These are phyloP conservation scores for Dolichomitus sp. DNA, from an alignment of 2,888 invertebrate species.

Conservation along the genomic window DNA sequence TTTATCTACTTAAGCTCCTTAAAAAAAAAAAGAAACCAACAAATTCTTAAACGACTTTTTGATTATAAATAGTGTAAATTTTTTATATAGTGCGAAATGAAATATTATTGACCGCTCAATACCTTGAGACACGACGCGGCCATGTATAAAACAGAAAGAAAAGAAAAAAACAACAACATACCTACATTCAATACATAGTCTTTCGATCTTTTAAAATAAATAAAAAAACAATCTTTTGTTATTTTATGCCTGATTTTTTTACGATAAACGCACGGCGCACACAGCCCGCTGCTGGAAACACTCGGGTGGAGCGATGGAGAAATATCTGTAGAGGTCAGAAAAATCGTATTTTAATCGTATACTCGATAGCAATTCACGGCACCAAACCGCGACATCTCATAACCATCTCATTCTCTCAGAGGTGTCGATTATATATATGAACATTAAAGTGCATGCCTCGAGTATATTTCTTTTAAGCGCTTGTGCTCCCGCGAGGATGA, in stretches of 20 bases:
- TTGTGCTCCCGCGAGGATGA: slow-evolving; percentile 48
- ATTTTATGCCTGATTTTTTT: slow-evolving; percentile 63
- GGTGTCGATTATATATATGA: slow-evolving; percentile 13
- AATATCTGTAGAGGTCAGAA: slow-evolving; percentile 64
- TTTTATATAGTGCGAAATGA: slow-evolving; percentile 84
- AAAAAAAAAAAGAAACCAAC: slow-evolving; percentile 51
- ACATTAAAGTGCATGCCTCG: slow-evolving; percentile 44
- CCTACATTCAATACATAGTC: slow-evolving; percentile 69
- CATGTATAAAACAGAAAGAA: slow-evolving; percentile 79
- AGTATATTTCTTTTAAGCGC: slow-evolving; percentile 64
- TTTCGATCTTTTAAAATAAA: slow-evolving; percentile 73
- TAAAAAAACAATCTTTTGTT: slow-evolving; percentile 52
- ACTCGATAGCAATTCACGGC: slow-evolving; percentile 50
- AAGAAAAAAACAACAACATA: slow-evolving; percentile 53
- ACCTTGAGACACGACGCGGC: slow-evolving; percentile 74
- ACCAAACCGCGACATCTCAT: slow-evolving; percentile 18
- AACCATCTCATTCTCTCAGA: slow-evolving; percentile 35
- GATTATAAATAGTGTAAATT: slow-evolving; percentile 86
- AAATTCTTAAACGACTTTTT: slow-evolving; percentile 82
- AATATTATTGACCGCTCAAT: slow-evolving; percentile 78
- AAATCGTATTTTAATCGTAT: slow-evolving; percentile 58
- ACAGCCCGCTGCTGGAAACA: slow-evolving; percentile 50
- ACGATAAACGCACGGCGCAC: slow-evolving; percentile 48
- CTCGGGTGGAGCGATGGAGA: slow-evolving; percentile 60
- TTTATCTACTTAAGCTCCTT: slow-evolving; percentile 79